phyloP scores from a whole-genome alignment of 2,797 vertebrate species.

The Aulostomus chinensis region DNA sequence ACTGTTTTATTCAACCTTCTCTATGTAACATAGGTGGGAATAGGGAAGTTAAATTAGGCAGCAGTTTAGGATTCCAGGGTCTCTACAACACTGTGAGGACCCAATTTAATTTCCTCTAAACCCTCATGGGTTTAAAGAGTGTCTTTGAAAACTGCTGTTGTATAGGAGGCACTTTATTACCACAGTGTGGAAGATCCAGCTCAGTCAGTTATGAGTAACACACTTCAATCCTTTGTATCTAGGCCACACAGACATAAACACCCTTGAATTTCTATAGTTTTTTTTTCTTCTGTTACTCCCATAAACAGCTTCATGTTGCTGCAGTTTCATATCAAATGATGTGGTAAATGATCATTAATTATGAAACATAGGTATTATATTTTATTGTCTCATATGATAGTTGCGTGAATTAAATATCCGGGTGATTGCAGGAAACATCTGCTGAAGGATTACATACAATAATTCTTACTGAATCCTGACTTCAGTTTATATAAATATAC shows the following conservation, averaged over 20 bases:
- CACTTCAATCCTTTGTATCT: slow-evolving; percentile 41
- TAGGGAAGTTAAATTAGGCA: slow-evolving; percentile 20
- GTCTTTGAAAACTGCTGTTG: slow-evolving; percentile 59
- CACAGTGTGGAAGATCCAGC: slow-evolving; percentile 31
- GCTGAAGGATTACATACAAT: too few relatives aligned
- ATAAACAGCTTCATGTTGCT: not conserved
- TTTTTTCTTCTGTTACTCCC: not conserved
- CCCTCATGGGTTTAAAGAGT: slow-evolving; percentile 40
- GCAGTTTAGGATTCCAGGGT: slow-evolving; percentile 27
- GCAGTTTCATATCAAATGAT: not conserved
- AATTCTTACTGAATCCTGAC: too few relatives aligned
- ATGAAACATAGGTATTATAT: too few relatives aligned
- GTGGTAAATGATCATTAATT: too few relatives aligned
- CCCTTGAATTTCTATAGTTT: slow-evolving; percentile 1
- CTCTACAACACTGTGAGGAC: slow-evolving; percentile 34
- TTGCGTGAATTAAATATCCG: too few relatives aligned
- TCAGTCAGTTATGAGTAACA: slow-evolving; percentile 41
- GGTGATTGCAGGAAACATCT: too few relatives aligned
- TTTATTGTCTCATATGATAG: too few relatives aligned
- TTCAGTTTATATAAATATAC: too few relatives aligned
- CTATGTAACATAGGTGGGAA: slow-evolving; percentile 20
- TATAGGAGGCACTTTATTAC: slow-evolving; percentile 55
- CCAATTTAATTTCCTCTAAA: slow-evolving; percentile 53
- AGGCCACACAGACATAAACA: slow-evolving; percentile 35
- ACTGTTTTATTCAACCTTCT: slow-evolving; percentile 11